Percentiles rank a stretch among this genome's conserved stretches.
These are phyloP conservation scores for Cyprinodon brontotheroides DNA, from an alignment of 2,113 vertebrate genomes.

Conservation along the genomic window DNA sequence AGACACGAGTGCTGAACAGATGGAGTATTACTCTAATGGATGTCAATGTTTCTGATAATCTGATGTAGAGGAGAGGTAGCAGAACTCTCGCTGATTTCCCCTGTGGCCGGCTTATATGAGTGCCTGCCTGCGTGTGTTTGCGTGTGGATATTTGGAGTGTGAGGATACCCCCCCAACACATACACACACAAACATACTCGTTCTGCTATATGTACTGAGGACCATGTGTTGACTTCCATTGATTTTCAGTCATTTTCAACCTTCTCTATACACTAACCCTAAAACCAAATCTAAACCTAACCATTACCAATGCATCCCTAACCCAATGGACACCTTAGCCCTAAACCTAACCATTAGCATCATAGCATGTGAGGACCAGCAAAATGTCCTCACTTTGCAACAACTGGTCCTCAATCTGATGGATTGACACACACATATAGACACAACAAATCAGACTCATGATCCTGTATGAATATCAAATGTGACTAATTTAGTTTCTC, in stretches of 20 bases:
- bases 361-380: too few relatives aligned
- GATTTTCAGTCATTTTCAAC: too few relatives aligned
- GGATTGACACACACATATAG: too few relatives aligned
- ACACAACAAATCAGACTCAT: neutral
- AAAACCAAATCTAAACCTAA: too few relatives aligned
- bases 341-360: too few relatives aligned
- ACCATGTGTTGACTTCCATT: too few relatives aligned
- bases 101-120: constrained; percentile 21
- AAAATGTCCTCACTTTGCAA: too few relatives aligned
- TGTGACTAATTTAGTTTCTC: neutral
- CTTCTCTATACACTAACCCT: too few relatives aligned
- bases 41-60: constrained; percentile 64
- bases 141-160: neutral
- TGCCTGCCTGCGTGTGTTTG: constrained; percentile 16
- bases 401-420: too few relatives aligned
- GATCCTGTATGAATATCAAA: neutral
- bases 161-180: neutral
- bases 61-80: constrained; percentile 55
- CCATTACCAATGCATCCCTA: too few relatives aligned
- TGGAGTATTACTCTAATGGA: constrained; percentile 56
- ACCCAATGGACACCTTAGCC: too few relatives aligned
- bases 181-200: neutral
- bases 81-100: constrained; percentile 67
- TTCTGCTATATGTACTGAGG: too few relatives aligned
- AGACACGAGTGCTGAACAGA: constrained; percentile 21